A percentile compares a stretch with the other conserved stretches of the same genome.
Conservation (phyloP, 2,888 invertebrate species). For the Liopterus haemorrhoidalis region DNA sequence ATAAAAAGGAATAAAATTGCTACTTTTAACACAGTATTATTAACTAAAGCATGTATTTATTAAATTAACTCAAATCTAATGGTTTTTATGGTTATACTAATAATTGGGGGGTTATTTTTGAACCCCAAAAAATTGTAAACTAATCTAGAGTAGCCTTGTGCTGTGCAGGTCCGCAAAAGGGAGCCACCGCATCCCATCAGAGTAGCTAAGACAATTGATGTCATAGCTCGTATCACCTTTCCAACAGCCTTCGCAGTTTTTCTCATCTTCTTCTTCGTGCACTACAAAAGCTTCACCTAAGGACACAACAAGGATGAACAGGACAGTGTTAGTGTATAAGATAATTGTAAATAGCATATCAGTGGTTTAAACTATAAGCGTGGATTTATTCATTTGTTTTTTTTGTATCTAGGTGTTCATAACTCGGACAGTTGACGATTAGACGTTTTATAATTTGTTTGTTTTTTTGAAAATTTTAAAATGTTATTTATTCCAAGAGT, state of each 20-base stretch:
- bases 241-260: slow-evolving; percentile 89
- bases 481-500: slow-evolving; percentile 19
- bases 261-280: slow-evolving; percentile 91
- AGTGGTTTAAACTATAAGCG: neutral
- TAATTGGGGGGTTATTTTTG: too few relatives aligned
- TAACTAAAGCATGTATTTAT: too few relatives aligned
- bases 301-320: slow-evolving; percentile 36
- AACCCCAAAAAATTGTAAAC: too few relatives aligned
- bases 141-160: slow-evolving; percentile 59
- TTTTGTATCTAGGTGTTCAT: neutral
- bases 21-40: too few relatives aligned
- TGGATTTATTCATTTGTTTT: neutral
- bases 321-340: neutral
- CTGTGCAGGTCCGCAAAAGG: slow-evolving; percentile 83
- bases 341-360: neutral
- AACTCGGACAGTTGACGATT: neutral
- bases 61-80: too few relatives aligned
- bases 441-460: neutral
- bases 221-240: slow-evolving; percentile 89
- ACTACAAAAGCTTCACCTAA: slow-evolving; percentile 81
- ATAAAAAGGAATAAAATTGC: too few relatives aligned
- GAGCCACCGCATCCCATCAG: slow-evolving; percentile 88
- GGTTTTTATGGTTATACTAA: too few relatives aligned
- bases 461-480: neutral
- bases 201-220: slow-evolving; percentile 91